Percentiles rank a stretch among this genome's conserved stretches.
phyloP scores from a whole-genome alignment of 2,113 vertebrate species.

The Pelusios castaneus region DNA sequence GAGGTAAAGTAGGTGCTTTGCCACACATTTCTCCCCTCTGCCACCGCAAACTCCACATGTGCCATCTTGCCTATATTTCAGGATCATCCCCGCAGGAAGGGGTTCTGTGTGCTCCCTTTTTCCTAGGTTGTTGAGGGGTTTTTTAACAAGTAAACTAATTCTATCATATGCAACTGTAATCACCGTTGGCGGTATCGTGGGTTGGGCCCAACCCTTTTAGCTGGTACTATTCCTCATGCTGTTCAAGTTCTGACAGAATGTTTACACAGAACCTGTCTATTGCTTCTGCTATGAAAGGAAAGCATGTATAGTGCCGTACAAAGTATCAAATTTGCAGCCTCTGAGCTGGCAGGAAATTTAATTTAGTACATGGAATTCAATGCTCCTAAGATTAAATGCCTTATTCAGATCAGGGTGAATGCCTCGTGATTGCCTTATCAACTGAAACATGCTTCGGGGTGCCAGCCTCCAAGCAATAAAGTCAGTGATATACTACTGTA shows the following conservation, averaged over 20 bases:
- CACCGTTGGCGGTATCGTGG: background rate
- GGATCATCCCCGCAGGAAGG: background rate
- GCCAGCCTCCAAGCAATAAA: constrained; percentile 50
- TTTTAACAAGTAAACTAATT: background rate
- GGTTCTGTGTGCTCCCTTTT: background rate
- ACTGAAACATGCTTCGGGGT: constrained; percentile 28
- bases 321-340: constrained; percentile 55
- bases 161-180: background rate
- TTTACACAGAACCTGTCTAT: constrained; percentile 27
- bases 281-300: constrained; percentile 55
- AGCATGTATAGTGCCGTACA: constrained; percentile 62
- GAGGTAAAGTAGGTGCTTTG: background rate
- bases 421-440: constrained; percentile 55
- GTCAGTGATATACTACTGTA: constrained; percentile 9
- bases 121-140: background rate
- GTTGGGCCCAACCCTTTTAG: background rate
- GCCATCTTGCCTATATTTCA: background rate
- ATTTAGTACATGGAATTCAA: constrained; percentile 45
- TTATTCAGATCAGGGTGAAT: constrained; percentile 51
- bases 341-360: constrained; percentile 67
- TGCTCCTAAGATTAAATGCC: constrained; percentile 55
- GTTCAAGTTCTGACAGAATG: constrained; percentile 19
- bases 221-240: constrained; percentile 17
- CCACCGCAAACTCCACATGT: background rate
- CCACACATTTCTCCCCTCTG: background rate